These are phyloP conservation scores for Poeciliopsis presidionis DNA, from an alignment of 2,797 vertebrate genomes.

Conservation along the genomic window DNA sequence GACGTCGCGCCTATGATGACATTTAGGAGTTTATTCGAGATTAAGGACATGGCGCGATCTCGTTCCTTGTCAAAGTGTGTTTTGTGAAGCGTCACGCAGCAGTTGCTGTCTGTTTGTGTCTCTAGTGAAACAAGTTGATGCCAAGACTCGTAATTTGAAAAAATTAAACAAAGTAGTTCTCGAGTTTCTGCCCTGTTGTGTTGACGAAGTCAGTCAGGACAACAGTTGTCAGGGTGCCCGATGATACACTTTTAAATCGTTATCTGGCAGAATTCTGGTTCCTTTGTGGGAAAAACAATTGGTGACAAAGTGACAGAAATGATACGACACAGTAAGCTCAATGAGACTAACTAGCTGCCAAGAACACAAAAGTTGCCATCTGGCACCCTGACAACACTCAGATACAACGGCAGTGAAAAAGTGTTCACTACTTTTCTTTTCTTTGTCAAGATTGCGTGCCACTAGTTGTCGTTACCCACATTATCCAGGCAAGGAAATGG, in stretches of 20 bases:
- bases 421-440: neutral
- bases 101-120: neutral
- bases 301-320: slow-evolving; percentile 1
- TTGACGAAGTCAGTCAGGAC: neutral
- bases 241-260: neutral
- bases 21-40: slow-evolving; percentile 62
- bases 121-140: neutral
- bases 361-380: neutral
- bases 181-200: neutral
- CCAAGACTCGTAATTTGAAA: slow-evolving; percentile 1
- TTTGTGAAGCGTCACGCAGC: neutral
- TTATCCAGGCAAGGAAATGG: neutral
- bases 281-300: neutral
- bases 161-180: neutral
- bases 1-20: slow-evolving; percentile 39
- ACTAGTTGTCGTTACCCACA: neutral
- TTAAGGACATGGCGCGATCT: slow-evolving; percentile 2
- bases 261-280: neutral
- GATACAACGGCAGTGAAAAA: neutral
- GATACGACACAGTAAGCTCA: neutral
- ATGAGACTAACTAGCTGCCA: neutral
- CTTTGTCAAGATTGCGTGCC: neutral
- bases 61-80: neutral
- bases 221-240: neutral
- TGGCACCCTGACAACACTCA: neutral